Conservation (phyloP, 2,113 vertebrate species). For the Phaethornis superciliosus region DNA sequence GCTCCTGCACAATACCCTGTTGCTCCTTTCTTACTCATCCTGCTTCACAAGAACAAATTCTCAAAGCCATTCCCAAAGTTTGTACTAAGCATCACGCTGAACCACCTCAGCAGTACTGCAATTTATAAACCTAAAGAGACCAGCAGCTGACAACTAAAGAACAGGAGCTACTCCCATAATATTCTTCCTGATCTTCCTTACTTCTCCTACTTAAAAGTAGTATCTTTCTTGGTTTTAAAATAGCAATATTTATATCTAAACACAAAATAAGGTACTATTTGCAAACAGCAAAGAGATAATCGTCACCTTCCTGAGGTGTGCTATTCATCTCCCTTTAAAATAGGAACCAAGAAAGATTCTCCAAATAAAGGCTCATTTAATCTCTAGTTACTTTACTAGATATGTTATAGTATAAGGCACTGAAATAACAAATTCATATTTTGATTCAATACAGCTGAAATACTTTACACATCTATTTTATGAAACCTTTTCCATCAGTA, state of each 20-base stretch:
- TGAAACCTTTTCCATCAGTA: constrained; percentile 77
- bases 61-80: background rate
- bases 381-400: background rate
- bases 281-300: constrained; percentile 5
- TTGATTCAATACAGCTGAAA: constrained; percentile 40
- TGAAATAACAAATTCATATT: constrained; percentile 24
- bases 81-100: background rate
- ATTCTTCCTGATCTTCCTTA: background rate
- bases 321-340: background rate
- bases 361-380: background rate
- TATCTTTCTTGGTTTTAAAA: background rate
- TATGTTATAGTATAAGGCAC: background rate
- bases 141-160: background rate
- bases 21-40: background rate
- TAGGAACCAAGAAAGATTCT: background rate
- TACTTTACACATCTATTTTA: constrained; percentile 31
- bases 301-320: background rate
- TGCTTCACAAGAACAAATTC: background rate
- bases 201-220: background rate
- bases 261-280: background rate
- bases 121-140: background rate
- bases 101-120: background rate
- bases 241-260: background rate
- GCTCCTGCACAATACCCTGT: background rate
- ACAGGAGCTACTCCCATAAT: background rate